A percentile compares a stretch with the other conserved stretches of the same genome.
Evolutionary conservation across 2,113 vertebrate species (phyloP).

Genomic region (Riparia riparia): DNA sequence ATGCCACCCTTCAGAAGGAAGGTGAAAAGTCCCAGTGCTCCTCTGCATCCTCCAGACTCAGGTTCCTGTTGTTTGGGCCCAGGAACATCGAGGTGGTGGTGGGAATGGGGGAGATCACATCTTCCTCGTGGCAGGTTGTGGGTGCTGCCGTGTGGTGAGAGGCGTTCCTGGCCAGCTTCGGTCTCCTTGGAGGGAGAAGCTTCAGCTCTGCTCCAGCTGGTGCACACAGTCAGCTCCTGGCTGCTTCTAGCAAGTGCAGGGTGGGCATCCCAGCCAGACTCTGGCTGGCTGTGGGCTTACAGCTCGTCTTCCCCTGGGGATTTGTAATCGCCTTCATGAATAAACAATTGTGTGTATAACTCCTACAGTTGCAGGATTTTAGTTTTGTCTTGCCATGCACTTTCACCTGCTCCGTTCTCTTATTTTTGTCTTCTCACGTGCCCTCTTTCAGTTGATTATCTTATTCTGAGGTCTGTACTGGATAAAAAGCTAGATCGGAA

Average conservation of each 20-base stretch:
- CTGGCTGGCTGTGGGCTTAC: not conserved
- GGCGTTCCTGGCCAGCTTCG: not conserved
- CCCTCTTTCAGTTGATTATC: not conserved
- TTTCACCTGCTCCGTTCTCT: not conserved
- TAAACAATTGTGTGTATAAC: not conserved
- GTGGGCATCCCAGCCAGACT: not conserved
- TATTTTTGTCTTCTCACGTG: not conserved
- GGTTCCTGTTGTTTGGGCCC: not conserved
- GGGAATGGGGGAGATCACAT: fast-evolving
- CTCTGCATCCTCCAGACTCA: not conserved
- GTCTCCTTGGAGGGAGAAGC: not conserved
- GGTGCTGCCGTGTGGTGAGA: not conserved
- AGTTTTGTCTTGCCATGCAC: not conserved
- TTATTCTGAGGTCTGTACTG: not conserved
- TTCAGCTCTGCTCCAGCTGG: not conserved
- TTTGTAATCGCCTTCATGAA: not conserved
- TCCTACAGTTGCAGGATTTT: not conserved
- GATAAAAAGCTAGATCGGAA: not conserved
- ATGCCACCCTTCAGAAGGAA: not conserved
- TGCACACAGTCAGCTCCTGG: not conserved
- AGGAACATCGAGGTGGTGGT: fast-evolving
- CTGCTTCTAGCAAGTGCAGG: not conserved
- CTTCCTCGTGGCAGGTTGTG: fast-evolving
- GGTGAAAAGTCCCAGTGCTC: not conserved
- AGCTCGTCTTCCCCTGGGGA: not conserved